A percentile compares a stretch with the other conserved stretches of the same genome.
Evolutionary conservation across 2,888 invertebrate species (phyloP).

Genomic region (Agrypnus murinus): DNA sequence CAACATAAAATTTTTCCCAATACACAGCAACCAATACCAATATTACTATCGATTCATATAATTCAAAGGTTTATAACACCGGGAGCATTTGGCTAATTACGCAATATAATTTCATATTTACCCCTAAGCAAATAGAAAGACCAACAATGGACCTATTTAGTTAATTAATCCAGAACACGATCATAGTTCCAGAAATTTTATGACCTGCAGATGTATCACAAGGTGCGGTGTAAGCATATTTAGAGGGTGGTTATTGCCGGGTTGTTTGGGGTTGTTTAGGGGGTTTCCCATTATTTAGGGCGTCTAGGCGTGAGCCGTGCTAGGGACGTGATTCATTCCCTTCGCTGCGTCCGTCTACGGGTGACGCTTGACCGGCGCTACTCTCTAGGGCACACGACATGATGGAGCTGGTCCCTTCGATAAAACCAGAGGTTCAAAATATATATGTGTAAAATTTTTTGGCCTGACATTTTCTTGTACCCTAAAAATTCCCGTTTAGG

Average conservation of each 20-base stretch:
- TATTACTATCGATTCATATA: too few relatives aligned
- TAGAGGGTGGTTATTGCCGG: slow-evolving; percentile 50
- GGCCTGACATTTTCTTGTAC: too few relatives aligned
- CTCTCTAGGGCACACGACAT: slow-evolving; percentile 41
- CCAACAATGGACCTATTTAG: slow-evolving; percentile 25
- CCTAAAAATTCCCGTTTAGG: too few relatives aligned
- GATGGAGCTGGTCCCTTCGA: slow-evolving; percentile 38
- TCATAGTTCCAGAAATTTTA: slow-evolving; percentile 38
- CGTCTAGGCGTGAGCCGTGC: slow-evolving; percentile 57
- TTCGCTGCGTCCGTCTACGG: slow-evolving; percentile 56
- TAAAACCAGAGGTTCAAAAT: slow-evolving; percentile 24
- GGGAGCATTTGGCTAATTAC: slow-evolving; percentile 1
- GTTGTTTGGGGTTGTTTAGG: slow-evolving; percentile 58
- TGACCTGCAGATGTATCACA: slow-evolving; percentile 48
- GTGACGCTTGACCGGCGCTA: slow-evolving; percentile 48
- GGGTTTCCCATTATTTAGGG: slow-evolving; percentile 57
- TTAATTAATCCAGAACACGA: slow-evolving; percentile 40
- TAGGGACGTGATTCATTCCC: slow-evolving; percentile 60
- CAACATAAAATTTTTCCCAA: too few relatives aligned
- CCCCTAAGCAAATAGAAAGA: background rate
- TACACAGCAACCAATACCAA: too few relatives aligned
- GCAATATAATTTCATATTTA: slow-evolving; percentile 9
- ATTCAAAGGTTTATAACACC: too few relatives aligned
- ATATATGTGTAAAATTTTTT: too few relatives aligned
- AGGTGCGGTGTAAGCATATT: slow-evolving; percentile 47